Evolutionary conservation across 2,113 vertebrate genomes (phyloP), one percentile per base, ranked within the genome.

Genomic region (Oreochromis tanganicae): DNA sequence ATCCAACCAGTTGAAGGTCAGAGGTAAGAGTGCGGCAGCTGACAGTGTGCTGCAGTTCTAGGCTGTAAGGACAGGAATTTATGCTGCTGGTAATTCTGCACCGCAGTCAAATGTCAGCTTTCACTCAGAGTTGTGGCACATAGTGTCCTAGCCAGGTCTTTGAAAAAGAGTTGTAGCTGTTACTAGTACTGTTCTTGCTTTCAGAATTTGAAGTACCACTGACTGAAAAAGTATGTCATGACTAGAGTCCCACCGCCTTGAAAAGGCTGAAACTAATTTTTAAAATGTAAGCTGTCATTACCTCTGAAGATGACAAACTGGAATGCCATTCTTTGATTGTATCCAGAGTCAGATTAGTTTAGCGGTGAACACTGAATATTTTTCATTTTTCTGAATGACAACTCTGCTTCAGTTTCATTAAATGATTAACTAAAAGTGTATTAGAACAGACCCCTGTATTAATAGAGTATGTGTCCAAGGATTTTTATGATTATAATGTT

Each of bases 1-100:
- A 2, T 9, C 93, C 89, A 97, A 96, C 83, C 97, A 99, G 92
- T 94, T 99, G 94, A 97, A 96, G 91, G 97, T 98, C 19, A 96
- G 97, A 97, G 98, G 98, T 99, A 93, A 95, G 96, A 36, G 50
- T 81, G 19, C 16, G n/a, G 41, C 13, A 29, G 24, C 41, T 48
- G 24, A 46, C 9, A 75, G 41, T 48, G 21, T 48, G 41, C 41
- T 2, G 24, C 1, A 29, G 13, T 46, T 73, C 21, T 0, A 1
- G 21, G 38, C n/a, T 73, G 68, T 1, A 17, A 73, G 21, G 13
- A 27, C 5, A 14, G 21, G 2, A 73, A 27, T 46, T 34, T 10
- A 10, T 46, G 41, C 38, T 46, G 66, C 38, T 46, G 38, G 13
- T 3, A 46, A 73, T 27, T 71, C 12, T 27, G 66, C 0, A 0